Evolutionary conservation across 2,113 vertebrate species (phyloP).

Genomic region (Percina caprodes): DNA sequence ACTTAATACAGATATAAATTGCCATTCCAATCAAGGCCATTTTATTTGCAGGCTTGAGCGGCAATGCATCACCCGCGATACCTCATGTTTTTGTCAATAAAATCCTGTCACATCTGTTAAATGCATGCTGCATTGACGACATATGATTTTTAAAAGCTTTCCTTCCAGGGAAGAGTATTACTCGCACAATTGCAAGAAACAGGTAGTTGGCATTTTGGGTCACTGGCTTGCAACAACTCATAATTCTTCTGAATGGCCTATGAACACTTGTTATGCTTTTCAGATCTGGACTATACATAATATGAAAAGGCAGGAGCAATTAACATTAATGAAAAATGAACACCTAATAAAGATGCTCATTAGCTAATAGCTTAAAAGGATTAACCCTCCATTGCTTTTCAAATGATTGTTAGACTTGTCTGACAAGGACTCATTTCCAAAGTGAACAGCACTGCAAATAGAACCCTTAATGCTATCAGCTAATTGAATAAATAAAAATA

Average conservation of each 20-base stretch:
- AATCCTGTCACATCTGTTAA: slow-evolving; percentile 73
- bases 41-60: slow-evolving; percentile 78
- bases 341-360: slow-evolving; percentile 55
- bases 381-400: slow-evolving; percentile 33
- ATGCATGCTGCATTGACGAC: slow-evolving; percentile 58
- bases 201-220: slow-evolving; percentile 35
- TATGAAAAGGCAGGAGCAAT: slow-evolving; percentile 57
- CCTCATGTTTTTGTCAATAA: slow-evolving; percentile 79
- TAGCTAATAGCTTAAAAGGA: slow-evolving; percentile 56
- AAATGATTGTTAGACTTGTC: slow-evolving; percentile 33
- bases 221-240: slow-evolving; percentile 34
- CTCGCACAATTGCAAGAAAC: slow-evolving; percentile 19
- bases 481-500: slow-evolving; percentile 12
- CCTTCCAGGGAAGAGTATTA: slow-evolving; percentile 42
- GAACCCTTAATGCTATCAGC: slow-evolving; percentile 26
- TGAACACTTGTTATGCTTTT: slow-evolving; percentile 37
- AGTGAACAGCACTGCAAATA: not conserved
- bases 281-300: slow-evolving; percentile 36
- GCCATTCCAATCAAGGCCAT: slow-evolving; percentile 80
- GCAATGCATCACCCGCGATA: slow-evolving; percentile 76
- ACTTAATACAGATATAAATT: slow-evolving; percentile 86
- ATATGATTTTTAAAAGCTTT: slow-evolving; percentile 62
- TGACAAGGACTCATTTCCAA: slow-evolving; percentile 35
- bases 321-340: slow-evolving; percentile 69
- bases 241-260: not conserved